Percentiles rank a stretch among this genome's conserved stretches.
Evolutionary conservation across 2,113 vertebrate genomes (phyloP).

Genomic region (Percina caprodes): DNA sequence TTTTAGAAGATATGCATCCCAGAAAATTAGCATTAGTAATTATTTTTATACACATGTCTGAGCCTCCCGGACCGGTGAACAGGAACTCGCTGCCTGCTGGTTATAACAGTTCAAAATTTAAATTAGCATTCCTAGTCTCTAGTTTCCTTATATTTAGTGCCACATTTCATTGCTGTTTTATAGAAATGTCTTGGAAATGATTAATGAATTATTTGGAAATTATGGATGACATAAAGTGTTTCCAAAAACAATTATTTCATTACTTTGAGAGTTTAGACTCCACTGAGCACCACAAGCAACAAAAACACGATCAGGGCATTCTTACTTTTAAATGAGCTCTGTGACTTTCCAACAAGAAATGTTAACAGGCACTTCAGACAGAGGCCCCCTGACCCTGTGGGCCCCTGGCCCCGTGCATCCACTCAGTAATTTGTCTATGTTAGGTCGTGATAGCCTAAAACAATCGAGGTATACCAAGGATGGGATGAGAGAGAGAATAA

Average conservation of each 20-base stretch:
- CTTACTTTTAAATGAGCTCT: neutral
- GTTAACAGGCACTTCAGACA: neutral
- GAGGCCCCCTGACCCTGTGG: neutral
- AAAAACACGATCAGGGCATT: neutral
- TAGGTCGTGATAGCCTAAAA: neutral
- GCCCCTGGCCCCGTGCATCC: neutral
- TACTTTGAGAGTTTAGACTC: neutral
- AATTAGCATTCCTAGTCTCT: no score
- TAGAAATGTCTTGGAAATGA: neutral
- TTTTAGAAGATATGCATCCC: neutral
- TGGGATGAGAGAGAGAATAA: neutral
- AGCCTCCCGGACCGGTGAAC: no score
- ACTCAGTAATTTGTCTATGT: slow-evolving; percentile 3
- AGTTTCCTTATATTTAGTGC: no score
- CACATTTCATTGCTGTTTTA: no score
- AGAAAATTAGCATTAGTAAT: no score
- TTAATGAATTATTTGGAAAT: neutral
- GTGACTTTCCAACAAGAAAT: slow-evolving; percentile 12
- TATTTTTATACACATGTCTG: no score
- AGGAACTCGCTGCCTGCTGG: no score
- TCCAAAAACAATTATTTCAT: neutral
- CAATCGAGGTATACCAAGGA: slow-evolving; percentile 21
- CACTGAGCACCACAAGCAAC: neutral
- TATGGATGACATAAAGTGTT: neutral
- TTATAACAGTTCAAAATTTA: no score